A percentile compares a stretch with the other conserved stretches of the same genome.
phyloP scores from a whole-genome alignment of 2,113 vertebrate genomes.

The Trochalopteron elliotii region DNA sequence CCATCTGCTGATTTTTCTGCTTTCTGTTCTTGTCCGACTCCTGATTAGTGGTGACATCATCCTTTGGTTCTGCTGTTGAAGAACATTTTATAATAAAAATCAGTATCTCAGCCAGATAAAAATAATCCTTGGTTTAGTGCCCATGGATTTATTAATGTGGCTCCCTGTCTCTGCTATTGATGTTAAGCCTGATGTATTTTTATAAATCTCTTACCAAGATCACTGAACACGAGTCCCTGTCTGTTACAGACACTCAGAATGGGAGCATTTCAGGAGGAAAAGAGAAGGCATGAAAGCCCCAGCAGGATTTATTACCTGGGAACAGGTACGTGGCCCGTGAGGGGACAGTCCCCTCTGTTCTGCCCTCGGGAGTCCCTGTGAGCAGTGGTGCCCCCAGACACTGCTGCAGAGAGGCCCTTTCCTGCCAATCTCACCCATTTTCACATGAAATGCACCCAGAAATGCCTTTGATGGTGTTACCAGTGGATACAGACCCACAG shows the following conservation, averaged over 20 bases:
- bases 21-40: neutral
- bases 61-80: neutral
- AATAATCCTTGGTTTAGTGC: conserved; percentile 17
- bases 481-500: neutral
- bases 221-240: neutral
- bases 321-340: rapidly evolving
- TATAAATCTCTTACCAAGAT: neutral
- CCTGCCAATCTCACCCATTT: neutral
- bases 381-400: too few species aligned
- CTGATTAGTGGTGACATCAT: neutral
- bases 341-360: rapidly evolving
- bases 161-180: neutral
- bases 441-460: neutral
- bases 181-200: neutral
- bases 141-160: neutral
- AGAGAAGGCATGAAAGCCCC: neutral
- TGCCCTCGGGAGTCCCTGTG: rapidly evolving
- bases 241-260: neutral
- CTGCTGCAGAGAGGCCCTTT: neutral
- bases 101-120: conserved; percentile 1
- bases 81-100: conserved; percentile 19
- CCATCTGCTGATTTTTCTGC: neutral
- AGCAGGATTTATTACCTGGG: neutral
- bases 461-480: neutral
- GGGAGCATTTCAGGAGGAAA: neutral